phyloP scores from a whole-genome alignment of 2,888 invertebrate genomes.

The Pheosia tremula region DNA sequence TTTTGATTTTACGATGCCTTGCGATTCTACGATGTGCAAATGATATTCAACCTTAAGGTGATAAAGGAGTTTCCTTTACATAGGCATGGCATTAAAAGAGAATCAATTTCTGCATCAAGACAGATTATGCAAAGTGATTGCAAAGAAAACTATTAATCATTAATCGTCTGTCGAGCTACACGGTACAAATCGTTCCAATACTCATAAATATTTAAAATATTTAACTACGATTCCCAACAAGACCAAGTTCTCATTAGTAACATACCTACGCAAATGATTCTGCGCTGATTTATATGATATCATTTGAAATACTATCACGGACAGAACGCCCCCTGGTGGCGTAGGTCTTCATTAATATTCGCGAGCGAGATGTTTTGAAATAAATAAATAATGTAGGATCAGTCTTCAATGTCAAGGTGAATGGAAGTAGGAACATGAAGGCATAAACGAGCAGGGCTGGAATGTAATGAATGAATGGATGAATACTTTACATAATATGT shows the following conservation, averaged over 20 bases:
- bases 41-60: not conserved
- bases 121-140: not conserved
- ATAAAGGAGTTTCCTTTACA: not conserved
- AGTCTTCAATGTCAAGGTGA: not conserved
- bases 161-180: not conserved
- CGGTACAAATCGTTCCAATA: not conserved
- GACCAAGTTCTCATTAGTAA: not conserved
- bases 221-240: not conserved
- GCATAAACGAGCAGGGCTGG: too few species aligned
- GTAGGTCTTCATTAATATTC: constrained; percentile 6
- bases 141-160: not conserved
- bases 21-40: not conserved
- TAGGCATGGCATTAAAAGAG: too few species aligned
- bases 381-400: constrained; percentile 3
- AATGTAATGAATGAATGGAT: too few species aligned
- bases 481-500: too few species aligned
- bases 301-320: constrained; percentile 7
- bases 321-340: constrained; percentile 2
- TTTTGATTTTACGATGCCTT: too few species aligned
- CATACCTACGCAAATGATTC: not conserved
- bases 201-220: not conserved
- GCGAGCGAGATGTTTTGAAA: not conserved
- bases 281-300: not conserved
- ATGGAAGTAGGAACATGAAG: not conserved
- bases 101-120: not conserved